Evolutionary conservation across 2,113 vertebrate species (phyloP).

Genomic region (Vulpes ferrilata): DNA sequence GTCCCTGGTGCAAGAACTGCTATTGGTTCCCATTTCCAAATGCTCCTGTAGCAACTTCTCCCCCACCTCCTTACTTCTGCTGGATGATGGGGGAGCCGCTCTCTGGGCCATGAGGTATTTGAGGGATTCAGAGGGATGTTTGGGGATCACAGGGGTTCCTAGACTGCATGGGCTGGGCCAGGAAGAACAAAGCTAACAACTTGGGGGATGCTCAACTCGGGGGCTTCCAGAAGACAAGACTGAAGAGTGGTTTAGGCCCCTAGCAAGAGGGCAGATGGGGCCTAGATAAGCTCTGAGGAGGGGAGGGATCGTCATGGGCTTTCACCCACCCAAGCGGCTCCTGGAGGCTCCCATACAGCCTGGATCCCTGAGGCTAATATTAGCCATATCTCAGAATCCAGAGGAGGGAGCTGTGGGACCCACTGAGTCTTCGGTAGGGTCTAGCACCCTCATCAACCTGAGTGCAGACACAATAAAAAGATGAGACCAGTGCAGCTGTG

Average conservation of each 20-base stretch:
- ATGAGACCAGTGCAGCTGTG: not conserved
- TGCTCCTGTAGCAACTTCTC: not conserved
- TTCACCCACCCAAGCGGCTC: not conserved
- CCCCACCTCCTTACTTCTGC: not conserved
- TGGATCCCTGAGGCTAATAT: not conserved
- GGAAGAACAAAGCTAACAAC: constrained; percentile 68
- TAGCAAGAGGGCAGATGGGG: not conserved
- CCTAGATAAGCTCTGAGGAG: not conserved
- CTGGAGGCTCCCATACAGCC: not conserved
- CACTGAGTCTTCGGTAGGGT: not conserved
- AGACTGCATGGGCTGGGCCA: constrained; percentile 32
- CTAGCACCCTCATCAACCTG: not conserved
- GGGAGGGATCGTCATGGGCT: not conserved
- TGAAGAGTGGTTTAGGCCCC: not conserved
- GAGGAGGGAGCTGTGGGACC: not conserved
- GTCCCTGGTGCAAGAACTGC: not conserved
- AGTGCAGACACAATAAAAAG: not conserved
- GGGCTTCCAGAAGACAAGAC: constrained; percentile 26
- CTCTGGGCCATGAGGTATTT: constrained; percentile 41
- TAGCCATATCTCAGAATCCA: constrained; percentile 7
- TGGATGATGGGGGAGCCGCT: not conserved
- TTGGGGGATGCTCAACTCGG: constrained; percentile 12
- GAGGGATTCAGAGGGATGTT: not conserved
- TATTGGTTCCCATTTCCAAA: not conserved
- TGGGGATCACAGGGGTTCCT: constrained; percentile 57